phyloP scores from a whole-genome alignment of 2,888 invertebrate species.

The Auanema freiburgensis region DNA sequence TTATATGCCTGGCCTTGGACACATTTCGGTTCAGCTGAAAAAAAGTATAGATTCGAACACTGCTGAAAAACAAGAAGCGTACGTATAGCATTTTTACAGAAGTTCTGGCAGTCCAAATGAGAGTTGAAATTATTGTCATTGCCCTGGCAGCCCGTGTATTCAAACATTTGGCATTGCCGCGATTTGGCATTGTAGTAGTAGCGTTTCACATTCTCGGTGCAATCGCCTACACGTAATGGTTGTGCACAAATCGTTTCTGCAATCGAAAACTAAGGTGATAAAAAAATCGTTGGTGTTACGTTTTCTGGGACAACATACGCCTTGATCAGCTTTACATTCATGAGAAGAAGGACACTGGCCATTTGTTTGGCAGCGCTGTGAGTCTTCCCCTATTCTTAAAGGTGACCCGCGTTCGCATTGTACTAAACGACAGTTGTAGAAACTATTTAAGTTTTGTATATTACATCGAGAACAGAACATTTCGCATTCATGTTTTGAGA shows the following conservation, averaged over 20 bases:
- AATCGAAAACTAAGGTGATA: conserved; percentile 9
- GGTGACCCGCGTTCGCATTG: conserved; percentile 54
- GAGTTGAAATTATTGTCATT: conserved; percentile 57
- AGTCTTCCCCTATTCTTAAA: conserved; percentile 46
- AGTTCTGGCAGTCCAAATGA: conserved; percentile 49
- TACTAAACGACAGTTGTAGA: conserved; percentile 32
- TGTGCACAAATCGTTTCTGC: conserved; percentile 56
- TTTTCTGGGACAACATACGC: conserved; percentile 55
- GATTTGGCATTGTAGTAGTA: conserved; percentile 53
- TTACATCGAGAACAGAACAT: conserved; percentile 48
- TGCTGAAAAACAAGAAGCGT: conserved; percentile 14
- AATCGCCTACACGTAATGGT: conserved; percentile 51
- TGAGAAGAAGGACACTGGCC: conserved; percentile 51
- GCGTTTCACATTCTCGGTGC: conserved; percentile 46
- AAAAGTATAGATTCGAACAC: background rate
- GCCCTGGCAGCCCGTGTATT: conserved; percentile 53
- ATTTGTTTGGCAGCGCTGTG: conserved; percentile 49
- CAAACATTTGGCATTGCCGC: conserved; percentile 53
- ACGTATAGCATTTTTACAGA: conserved; percentile 53
- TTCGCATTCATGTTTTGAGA: conserved; percentile 52
- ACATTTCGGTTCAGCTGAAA: conserved; percentile 49
- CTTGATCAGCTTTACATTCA: conserved; percentile 52
- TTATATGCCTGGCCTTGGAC: conserved; percentile 54
- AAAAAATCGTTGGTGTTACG: conserved; percentile 25
- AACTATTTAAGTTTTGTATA: background rate